Evolutionary conservation across 2,888 invertebrate genomes (phyloP), one percentile per base, ranked within the genome.

Genomic region (Saturnia japonica): DNA sequence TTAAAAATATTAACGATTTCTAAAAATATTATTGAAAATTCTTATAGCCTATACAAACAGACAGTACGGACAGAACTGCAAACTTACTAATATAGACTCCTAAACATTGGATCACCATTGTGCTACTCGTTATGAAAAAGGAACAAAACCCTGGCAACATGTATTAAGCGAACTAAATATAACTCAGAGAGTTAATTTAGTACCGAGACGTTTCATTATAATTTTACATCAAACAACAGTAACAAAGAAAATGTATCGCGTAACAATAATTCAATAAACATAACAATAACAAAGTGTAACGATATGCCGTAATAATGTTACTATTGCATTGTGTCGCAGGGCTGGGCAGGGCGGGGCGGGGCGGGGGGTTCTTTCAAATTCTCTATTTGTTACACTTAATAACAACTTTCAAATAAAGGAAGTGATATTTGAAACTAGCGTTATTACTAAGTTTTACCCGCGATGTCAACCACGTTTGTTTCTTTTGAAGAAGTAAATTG

Each of bases 311-410:
- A 28, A 67, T 34, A 67, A 43, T 67, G 45, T 45, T 68, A 67
- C 72, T 71, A 51, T 9, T n/a, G 11, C 22, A 54, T 51, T 54
- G 0, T 8, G 9, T 22, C 54, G 54, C 11, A 22, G 22, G 54
- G 22, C 67, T 74, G 70, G 22, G 75, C 66, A 4, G 25, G 47
- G 47, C 34, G 34, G 6, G 34, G 34, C 34, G 34, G 34, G 34
- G 34, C 34, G 34, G 34, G 34, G n/a, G 19, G 2, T 64, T 19
- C 22, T 12, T 69, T 74, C 74, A 69, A 70, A 74, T 71, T 19
- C 34, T 40, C 34, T 64, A 64, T 64, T 64, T 25, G 64, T 40
- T 64, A 64, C 64, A 64, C 11, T 64, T 64, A 64, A 64, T 40
- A 64, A 64, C 19, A 19, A 64, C 40, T 64, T 64, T 64, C 40